Evolutionary conservation across 2,888 invertebrate species (phyloP).

Genomic region (Nomada goodeniana): DNA sequence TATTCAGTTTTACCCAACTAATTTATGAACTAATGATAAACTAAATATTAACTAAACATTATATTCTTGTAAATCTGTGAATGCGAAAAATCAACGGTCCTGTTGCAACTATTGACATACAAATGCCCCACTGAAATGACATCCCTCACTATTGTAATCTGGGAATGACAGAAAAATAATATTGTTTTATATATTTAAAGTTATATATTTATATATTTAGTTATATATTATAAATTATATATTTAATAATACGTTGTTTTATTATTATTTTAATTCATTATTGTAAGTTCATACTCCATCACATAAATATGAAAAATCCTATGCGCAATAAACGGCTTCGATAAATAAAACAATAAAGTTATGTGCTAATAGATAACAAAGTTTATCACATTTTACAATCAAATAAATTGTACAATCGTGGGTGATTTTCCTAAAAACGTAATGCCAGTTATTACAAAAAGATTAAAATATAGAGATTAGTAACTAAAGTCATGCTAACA

Average conservation of each 20-base stretch:
- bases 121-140: conserved; percentile 1
- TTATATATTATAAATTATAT: too few species aligned
- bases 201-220: too few species aligned
- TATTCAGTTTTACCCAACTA: not conserved
- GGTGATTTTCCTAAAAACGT: not conserved
- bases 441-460: not conserved
- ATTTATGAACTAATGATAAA: not conserved
- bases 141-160: not conserved
- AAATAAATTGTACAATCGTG: too few species aligned
- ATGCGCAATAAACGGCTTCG: too few species aligned
- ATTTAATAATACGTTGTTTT: too few species aligned
- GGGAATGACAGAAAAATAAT: not conserved
- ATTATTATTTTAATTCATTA: too few species aligned
- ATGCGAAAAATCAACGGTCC: not conserved
- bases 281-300: too few species aligned
- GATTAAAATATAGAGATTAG: not conserved
- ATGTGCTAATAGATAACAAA: too few species aligned
- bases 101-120: not conserved
- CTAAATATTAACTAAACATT: not conserved
- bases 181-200: too few species aligned
- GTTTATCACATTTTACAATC: not conserved
- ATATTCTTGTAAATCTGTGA: not conserved
- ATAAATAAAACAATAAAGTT: too few species aligned
- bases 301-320: too few species aligned
- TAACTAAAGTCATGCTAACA: not conserved